These are phyloP conservation scores for Agrotis segetum DNA, from an alignment of 2,888 invertebrate genomes.

Conservation along the genomic window DNA sequence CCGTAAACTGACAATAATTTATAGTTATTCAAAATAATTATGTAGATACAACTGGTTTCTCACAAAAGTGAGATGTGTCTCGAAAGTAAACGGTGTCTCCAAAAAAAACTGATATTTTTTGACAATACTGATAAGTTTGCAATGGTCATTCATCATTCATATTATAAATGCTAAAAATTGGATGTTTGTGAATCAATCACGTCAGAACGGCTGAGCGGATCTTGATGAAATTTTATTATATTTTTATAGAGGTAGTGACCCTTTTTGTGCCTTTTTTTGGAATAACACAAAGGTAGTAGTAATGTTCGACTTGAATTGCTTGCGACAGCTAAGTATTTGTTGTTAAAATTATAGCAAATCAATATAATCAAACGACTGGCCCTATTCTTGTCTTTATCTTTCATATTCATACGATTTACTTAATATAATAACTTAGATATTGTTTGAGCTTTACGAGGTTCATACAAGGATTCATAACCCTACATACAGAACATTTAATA, in stretches of 20 bases:
- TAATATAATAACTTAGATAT: not conserved
- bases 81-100: conserved; percentile 3
- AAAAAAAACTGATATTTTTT: not conserved
- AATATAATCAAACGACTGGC: too few species aligned
- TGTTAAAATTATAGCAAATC: too few species aligned
- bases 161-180: too few species aligned
- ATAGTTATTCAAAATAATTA: not conserved
- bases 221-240: too few species aligned
- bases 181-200: too few species aligned
- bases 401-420: not conserved
- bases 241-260: too few species aligned
- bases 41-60: not conserved
- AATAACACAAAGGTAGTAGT: too few species aligned
- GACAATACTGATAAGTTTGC: not conserved
- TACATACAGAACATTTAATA: conserved; percentile 12
- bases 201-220: too few species aligned
- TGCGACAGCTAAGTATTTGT: too few species aligned
- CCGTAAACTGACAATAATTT: not conserved
- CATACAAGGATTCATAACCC: conserved; percentile 14
- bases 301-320: too few species aligned
- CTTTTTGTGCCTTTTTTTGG: too few species aligned
- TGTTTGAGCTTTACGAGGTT: not conserved
- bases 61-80: conserved; percentile 1
- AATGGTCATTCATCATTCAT: conserved; percentile 2
- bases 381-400: not conserved